A percentile compares a stretch with the other conserved stretches of the same genome.
phyloP scores from a whole-genome alignment of 2,888 invertebrate genomes.

The Neoaliturus tenellus region DNA sequence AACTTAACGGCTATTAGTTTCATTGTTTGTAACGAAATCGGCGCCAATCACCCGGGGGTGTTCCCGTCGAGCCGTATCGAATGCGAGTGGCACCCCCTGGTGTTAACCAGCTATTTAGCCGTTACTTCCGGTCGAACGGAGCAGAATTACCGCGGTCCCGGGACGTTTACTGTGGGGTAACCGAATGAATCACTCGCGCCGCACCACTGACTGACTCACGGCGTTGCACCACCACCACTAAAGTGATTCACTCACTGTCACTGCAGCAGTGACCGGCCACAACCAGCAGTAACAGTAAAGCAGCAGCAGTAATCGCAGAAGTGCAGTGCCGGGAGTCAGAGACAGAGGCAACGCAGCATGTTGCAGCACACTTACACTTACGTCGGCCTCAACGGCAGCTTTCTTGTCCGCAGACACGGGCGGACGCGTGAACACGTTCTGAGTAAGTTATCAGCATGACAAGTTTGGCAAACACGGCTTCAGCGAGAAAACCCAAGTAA shows the following conservation, averaged over 20 bases:
- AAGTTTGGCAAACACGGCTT: too few species aligned
- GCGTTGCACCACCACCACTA: neutral
- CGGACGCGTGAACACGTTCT: neutral
- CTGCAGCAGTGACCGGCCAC: neutral
- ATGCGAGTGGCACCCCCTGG: neutral
- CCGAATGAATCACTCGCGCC: neutral
- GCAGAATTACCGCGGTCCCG: neutral
- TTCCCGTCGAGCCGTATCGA: too few species aligned
- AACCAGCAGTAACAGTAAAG: too few species aligned
- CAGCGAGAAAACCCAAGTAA: too few species aligned
- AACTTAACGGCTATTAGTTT: too few species aligned
- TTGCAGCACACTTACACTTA: neutral
- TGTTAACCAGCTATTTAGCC: constrained; percentile 15
- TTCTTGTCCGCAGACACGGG: neutral
- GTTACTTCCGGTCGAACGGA: neutral
- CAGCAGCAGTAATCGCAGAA: neutral
- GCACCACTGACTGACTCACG: neutral
- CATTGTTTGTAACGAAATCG: too few species aligned
- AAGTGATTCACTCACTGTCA: neutral
- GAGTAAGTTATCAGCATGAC: neutral
- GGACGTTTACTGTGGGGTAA: neutral
- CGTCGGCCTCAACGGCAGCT: neutral
- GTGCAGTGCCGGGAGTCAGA: neutral
- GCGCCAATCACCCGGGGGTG: too few species aligned
- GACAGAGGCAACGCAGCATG: neutral